Evolutionary conservation across 2,888 invertebrate genomes (phyloP), one percentile per base, ranked within the genome.

Genomic region (Drosophila pegasa): DNA sequence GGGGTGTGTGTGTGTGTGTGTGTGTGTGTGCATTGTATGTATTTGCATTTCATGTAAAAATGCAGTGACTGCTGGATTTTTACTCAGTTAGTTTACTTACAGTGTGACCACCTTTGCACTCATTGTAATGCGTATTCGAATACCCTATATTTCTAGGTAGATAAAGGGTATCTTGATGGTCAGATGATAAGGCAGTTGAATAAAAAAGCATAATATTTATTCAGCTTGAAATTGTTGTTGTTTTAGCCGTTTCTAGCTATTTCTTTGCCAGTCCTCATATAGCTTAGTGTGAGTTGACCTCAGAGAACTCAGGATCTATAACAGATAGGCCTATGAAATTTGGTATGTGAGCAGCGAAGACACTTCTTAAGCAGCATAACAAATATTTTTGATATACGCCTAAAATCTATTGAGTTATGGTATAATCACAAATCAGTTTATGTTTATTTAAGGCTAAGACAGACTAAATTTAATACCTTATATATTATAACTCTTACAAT

Each of bases 11-110:
- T 52, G 18, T 50, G 22, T 55, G 48, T 59, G 41, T 47, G n/a
- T 38, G 18, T 57, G 37, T 71, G 40, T 52, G 38, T 47, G 37
- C 51, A 27, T 33, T 33, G 18, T 35, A 14, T 41, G 38, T 40
- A 20, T 41, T 25, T 60, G 55, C 57, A 10, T 41, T 31, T 41
- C 51, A 73, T 58, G 61, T 60, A 62, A 56, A 62, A 59, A 43
- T 69, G 48, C 61, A 31, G 31, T 31, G 47, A 51, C 62, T 78
- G 57, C 37, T 63, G 60, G 52, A 58, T 56, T 71, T 74, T 79
- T 52, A 56, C 47, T 60, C 31, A 43, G 55, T 62, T 58, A 48
- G 57, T 63, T 54, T 58, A 58, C 57, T 37, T 27, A 25, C 51
- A 54, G 41, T 63, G 65, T 51, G 68, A 50, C 59, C 48, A 48